phyloP scores from a whole-genome alignment of 2,113 vertebrate genomes.

The Rhizomys pruinosus region DNA sequence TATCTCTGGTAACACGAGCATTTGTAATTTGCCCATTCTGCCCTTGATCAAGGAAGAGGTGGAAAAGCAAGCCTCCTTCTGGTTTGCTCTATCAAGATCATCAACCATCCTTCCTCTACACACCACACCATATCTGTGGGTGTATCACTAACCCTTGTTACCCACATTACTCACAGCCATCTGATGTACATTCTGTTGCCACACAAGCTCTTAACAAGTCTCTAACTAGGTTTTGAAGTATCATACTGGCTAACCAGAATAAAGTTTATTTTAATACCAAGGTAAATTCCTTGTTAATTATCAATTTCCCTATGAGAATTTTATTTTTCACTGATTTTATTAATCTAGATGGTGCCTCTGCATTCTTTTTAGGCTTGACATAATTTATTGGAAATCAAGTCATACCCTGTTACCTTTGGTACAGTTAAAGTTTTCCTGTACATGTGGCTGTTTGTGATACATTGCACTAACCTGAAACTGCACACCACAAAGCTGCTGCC shows the following conservation, averaged over 20 bases:
- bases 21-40: background rate
- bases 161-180: background rate
- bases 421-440: background rate
- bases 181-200: background rate
- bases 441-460: background rate
- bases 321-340: background rate
- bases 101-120: fast-evolving
- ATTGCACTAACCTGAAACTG: background rate
- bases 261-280: constrained; percentile 5
- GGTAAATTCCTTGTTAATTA: background rate
- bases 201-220: background rate
- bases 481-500: background rate
- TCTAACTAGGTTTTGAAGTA: constrained; percentile 9
- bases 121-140: background rate
- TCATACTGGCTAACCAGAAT: background rate
- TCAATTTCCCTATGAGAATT: constrained; percentile 12
- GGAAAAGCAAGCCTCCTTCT: background rate
- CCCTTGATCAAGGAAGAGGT: no score
- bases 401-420: background rate
- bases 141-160: background rate
- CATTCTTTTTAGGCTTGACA: background rate
- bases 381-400: background rate
- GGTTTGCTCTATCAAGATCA: fast-evolving
- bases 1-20: background rate
- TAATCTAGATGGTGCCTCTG: background rate